Percentiles rank a stretch among this genome's conserved stretches.
These are phyloP conservation scores for Pterostichus niger DNA, from an alignment of 2,888 invertebrate genomes.

Conservation along the genomic window DNA sequence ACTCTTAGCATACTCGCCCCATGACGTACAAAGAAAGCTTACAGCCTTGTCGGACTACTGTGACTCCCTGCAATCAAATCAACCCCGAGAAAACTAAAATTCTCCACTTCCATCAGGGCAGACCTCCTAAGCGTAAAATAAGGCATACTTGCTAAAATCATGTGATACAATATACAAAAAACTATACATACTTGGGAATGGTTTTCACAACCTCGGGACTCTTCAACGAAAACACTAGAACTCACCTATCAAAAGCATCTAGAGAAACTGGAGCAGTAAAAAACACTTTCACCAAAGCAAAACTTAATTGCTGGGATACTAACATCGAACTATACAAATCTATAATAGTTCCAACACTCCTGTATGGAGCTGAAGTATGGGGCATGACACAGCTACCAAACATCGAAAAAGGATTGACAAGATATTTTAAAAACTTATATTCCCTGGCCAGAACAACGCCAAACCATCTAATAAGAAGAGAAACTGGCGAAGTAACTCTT, in stretches of 20 bases:
- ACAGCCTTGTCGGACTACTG: too few species aligned
- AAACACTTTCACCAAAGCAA: neutral
- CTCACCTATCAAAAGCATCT: neutral
- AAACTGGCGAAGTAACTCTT: neutral
- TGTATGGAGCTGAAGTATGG: constrained; percentile 3
- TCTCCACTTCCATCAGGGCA: too few species aligned
- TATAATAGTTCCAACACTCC: neutral
- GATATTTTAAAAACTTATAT: neutral
- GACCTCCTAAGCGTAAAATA: too few species aligned
- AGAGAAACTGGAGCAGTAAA: neutral
- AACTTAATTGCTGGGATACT: neutral
- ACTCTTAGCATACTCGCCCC: too few species aligned
- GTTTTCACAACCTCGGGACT: neutral
- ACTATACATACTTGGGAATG: neutral
- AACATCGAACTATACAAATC: neutral
- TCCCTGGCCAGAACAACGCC: neutral
- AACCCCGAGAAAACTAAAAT: too few species aligned
- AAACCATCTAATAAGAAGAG: neutral
- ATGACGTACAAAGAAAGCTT: too few species aligned
- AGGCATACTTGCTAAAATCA: too few species aligned
- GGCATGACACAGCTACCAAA: too few species aligned
- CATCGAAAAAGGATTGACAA: neutral
- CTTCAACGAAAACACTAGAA: constrained; percentile 1
- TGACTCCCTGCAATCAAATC: too few species aligned
- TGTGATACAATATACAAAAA: too few species aligned